A percentile compares a stretch with the other conserved stretches of the same genome.
Evolutionary conservation across 2,888 invertebrate genomes (phyloP).

Genomic region (Rotaria sp.): DNA sequence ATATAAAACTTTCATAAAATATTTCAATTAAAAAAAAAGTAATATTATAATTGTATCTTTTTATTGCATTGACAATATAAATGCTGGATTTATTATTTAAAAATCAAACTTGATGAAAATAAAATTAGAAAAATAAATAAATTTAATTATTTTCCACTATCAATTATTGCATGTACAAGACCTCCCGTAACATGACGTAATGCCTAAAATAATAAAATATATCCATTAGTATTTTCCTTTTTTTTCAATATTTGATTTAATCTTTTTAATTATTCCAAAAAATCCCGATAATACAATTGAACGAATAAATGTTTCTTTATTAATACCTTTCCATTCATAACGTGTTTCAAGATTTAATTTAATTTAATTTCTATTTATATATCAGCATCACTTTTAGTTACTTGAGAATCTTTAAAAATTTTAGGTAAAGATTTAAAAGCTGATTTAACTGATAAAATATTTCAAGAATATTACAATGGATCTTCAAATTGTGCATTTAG

Average conservation of each 20-base stretch:
- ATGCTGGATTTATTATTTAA: too few species aligned
- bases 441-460: neutral
- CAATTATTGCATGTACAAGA: neutral
- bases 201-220: neutral
- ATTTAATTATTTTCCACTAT: neutral
- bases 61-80: too few species aligned
- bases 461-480: neutral
- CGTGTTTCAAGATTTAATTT: neutral
- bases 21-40: too few species aligned
- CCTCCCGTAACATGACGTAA: neutral
- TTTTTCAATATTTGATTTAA: neutral
- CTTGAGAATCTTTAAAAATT: neutral
- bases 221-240: too few species aligned
- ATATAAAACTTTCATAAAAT: too few species aligned
- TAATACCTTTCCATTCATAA: neutral
- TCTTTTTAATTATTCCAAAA: neutral
- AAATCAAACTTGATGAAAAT: too few species aligned
- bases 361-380: neutral
- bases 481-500: neutral
- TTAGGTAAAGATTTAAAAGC: neutral
- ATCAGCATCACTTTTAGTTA: neutral
- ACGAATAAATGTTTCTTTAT: neutral
- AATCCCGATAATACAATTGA: neutral
- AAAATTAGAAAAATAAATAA: too few species aligned
- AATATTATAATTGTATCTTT: too few species aligned